These are phyloP conservation scores for Lepilemur ruficaudatus DNA, from an alignment of 2,797 vertebrate genomes.

Conservation along the genomic window DNA sequence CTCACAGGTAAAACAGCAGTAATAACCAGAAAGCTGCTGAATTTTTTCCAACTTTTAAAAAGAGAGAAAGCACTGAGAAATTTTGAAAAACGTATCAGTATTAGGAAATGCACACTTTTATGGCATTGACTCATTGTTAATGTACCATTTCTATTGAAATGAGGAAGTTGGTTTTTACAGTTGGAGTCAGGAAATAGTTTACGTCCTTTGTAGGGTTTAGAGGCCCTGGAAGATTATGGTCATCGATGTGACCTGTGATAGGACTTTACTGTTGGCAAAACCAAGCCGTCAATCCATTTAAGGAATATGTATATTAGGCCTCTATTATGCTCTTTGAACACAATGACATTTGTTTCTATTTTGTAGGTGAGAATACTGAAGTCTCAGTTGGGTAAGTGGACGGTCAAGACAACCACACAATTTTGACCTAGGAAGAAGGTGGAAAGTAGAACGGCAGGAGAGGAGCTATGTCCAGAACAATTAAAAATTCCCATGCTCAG, in stretches of 20 bases:
- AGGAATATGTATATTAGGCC: neutral
- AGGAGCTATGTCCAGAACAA: neutral
- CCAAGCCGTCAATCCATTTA: neutral
- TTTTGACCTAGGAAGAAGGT: neutral
- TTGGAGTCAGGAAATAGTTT: conserved; percentile 67
- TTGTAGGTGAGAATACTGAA: neutral
- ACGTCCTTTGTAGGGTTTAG: conserved; percentile 39
- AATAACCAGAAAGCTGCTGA: neutral
- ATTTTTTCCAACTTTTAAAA: neutral
- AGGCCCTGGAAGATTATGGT: conserved; percentile 8
- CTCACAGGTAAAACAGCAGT: neutral
- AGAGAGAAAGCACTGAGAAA: conserved; percentile 5
- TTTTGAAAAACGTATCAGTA: neutral
- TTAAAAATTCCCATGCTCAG: neutral
- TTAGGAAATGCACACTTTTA: neutral
- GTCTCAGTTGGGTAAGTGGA: neutral
- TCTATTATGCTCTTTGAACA: neutral
- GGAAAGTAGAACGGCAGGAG: neutral
- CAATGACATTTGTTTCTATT: neutral
- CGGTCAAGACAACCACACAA: neutral
- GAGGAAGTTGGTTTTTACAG: conserved; percentile 64
- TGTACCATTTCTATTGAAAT: conserved; percentile 66
- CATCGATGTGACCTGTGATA: neutral
- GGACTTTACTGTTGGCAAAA: neutral
- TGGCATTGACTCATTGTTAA: neutral